A percentile compares a stretch with the other conserved stretches of the same genome.
phyloP scores from a whole-genome alignment of 2,797 vertebrate genomes.

The Myiotriccus ornatus region DNA sequence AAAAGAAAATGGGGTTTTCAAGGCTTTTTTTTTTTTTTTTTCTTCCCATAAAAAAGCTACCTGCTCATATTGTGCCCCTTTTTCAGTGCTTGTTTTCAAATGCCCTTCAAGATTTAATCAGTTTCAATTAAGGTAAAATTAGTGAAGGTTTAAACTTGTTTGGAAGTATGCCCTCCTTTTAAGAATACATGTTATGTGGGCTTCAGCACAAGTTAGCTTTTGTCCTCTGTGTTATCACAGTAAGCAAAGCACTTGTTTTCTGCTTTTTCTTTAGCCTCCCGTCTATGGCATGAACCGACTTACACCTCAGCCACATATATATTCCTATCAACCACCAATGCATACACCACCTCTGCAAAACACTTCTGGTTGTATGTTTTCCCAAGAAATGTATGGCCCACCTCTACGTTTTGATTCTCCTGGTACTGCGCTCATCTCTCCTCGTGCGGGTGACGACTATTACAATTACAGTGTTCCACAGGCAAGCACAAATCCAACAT shows the following conservation, averaged over 20 bases:
- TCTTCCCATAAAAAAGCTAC: background rate
- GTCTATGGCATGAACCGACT: conserved; percentile 92
- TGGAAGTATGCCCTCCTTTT: background rate
- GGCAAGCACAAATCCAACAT: conserved; percentile 86
- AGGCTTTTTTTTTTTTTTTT: background rate
- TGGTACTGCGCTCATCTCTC: conserved; percentile 87
- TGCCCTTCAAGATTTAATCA: background rate
- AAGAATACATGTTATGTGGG: rapidly evolving
- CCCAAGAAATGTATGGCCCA: conserved; percentile 88
- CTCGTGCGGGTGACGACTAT: conserved; percentile 88
- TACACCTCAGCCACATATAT: conserved; percentile 91
- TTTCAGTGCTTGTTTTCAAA: background rate
- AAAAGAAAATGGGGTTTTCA: background rate
- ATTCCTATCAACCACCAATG: conserved; percentile 88
- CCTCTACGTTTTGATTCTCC: conserved; percentile 91
- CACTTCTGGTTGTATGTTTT: conserved; percentile 88
- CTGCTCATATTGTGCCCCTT: background rate
- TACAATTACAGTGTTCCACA: conserved; percentile 86
- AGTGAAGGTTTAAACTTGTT: background rate
- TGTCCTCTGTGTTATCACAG: background rate
- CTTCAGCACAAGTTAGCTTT: background rate
- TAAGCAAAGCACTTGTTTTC: background rate
- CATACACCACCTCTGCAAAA: conserved; percentile 92
- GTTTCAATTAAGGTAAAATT: background rate
- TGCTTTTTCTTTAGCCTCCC: conserved; percentile 75